phyloP scores from a whole-genome alignment of 2,888 invertebrate genomes.

The Diplazon laetatorius region DNA sequence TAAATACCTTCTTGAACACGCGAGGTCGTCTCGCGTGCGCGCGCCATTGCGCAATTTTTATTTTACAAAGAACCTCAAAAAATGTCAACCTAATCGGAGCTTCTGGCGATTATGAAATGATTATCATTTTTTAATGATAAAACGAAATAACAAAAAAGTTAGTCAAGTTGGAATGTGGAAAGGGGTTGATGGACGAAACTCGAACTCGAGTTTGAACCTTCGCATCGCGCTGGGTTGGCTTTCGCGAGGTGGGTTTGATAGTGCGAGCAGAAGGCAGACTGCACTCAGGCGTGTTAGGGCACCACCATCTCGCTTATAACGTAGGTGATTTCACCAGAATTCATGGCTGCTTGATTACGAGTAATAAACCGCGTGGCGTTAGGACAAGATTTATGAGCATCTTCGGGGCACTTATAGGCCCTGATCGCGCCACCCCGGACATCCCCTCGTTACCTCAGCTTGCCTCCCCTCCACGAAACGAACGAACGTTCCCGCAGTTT shows the following conservation, averaged over 20 bases:
- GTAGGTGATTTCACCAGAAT: conserved; percentile 82
- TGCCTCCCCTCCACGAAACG: conserved; percentile 18
- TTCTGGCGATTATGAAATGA: too few species aligned
- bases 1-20: conserved; percentile 67
- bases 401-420: conserved; percentile 76
- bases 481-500: conserved; percentile 50
- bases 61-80: too few species aligned
- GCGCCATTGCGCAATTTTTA: conserved; percentile 38
- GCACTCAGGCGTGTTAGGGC: conserved; percentile 35
- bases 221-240: conserved; percentile 47
- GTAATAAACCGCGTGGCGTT: conserved; percentile 81
- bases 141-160: conserved; percentile 37
- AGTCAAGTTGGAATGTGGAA: too few species aligned
- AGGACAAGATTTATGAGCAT: conserved; percentile 82
- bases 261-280: conserved; percentile 75
- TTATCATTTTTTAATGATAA: background rate
- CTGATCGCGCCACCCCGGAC: conserved; percentile 77
- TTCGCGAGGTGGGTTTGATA: conserved; percentile 30
- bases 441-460: conserved; percentile 66
- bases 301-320: conserved; percentile 69
- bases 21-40: conserved; percentile 15
- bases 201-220: conserved; percentile 53
- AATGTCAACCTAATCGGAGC: too few species aligned
- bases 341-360: conserved; percentile 82
- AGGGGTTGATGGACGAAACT: conserved; percentile 41